Evolutionary conservation across 2,113 vertebrate species (phyloP).

Genomic region (Sturnira hondurensis): DNA sequence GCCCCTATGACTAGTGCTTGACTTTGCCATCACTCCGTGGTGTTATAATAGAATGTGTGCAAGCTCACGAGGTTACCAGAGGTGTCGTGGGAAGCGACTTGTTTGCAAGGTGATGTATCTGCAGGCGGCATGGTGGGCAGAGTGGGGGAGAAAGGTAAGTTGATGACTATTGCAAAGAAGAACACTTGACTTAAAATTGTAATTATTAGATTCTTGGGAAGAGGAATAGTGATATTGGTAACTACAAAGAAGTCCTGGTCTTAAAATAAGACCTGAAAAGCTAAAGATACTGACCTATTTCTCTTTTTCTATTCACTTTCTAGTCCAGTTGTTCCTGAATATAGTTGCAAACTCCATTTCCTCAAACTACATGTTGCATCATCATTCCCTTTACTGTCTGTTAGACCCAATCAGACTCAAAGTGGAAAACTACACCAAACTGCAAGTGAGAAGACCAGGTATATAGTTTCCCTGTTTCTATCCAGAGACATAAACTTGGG

Average conservation of each 20-base stretch:
- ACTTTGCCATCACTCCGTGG: not conserved
- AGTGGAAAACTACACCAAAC: not conserved
- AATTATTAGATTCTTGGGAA: not conserved
- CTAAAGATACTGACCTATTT: not conserved
- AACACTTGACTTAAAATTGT: slow-evolving; percentile 34
- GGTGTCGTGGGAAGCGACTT: slow-evolving; percentile 57
- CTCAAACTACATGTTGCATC: not conserved
- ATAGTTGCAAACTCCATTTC: not conserved
- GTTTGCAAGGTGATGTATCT: slow-evolving; percentile 44
- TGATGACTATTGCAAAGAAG: slow-evolving; percentile 21
- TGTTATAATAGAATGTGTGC: slow-evolving; percentile 46
- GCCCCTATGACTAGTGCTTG: not conserved
- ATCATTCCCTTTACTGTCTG: not conserved
- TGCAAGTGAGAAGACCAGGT: not conserved
- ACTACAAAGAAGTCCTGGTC: not conserved
- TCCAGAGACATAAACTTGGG: not conserved
- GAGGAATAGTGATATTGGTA: not conserved
- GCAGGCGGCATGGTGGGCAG: slow-evolving; percentile 46
- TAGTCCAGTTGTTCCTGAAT: not conserved
- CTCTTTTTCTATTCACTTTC: not conserved
- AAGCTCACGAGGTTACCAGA: slow-evolving; percentile 30
- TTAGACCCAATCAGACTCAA: not conserved
- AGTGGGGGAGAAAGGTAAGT: slow-evolving; percentile 52
- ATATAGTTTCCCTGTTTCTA: not conserved
- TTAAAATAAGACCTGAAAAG: not conserved